These are phyloP conservation scores for Antheraea assamensis DNA, from an alignment of 2,888 invertebrate genomes.

Conservation along the genomic window DNA sequence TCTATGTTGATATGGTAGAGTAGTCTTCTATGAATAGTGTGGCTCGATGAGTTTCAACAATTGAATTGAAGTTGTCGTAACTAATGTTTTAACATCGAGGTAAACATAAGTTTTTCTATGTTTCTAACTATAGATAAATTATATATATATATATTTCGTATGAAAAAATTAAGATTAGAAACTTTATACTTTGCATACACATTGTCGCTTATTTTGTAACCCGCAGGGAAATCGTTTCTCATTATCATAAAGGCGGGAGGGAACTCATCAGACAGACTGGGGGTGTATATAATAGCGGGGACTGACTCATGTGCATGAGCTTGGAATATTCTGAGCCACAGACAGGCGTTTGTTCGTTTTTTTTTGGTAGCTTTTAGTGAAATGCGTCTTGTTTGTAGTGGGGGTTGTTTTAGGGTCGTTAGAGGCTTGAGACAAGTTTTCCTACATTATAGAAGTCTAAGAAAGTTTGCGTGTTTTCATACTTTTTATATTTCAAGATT, in stretches of 20 bases:
- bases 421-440: not conserved
- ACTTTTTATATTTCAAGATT: not conserved
- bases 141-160: too few relatives aligned
- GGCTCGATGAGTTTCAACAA: too few relatives aligned
- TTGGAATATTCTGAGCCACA: not conserved
- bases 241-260: constrained; percentile 34
- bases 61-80: too few relatives aligned
- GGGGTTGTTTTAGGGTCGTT: not conserved
- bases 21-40: too few relatives aligned
- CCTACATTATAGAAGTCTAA: not conserved
- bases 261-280: constrained; percentile 46
- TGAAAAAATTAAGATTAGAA: not conserved
- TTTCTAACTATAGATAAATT: too few relatives aligned
- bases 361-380: constrained; percentile 8
- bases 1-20: too few relatives aligned
- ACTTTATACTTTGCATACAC: not conserved
- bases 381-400: not conserved
- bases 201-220: not conserved
- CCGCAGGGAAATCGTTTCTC: constrained; percentile 16
- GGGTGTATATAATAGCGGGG: constrained; percentile 41
- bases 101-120: too few relatives aligned
- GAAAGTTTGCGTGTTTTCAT: not conserved
- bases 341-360: not conserved
- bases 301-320: constrained; percentile 11
- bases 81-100: too few relatives aligned